A percentile compares a stretch with the other conserved stretches of the same genome.
Evolutionary conservation across 2,113 vertebrate genomes (phyloP).

Genomic region (Microcebus tavaratra): DNA sequence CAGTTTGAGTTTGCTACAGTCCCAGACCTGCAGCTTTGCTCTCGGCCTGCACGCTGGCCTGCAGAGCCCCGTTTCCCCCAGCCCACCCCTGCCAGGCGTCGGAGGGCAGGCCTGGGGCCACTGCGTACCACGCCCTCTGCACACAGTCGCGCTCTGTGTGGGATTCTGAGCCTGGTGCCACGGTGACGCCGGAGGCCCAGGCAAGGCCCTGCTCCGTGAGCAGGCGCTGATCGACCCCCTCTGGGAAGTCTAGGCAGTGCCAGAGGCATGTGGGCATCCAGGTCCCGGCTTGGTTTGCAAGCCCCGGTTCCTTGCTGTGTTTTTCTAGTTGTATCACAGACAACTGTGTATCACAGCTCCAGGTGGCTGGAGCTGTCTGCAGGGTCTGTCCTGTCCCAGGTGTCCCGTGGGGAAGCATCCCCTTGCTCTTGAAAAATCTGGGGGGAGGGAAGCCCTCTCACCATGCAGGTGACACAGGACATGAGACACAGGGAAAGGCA

Average conservation of each 20-base stretch:
- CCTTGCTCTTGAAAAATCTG: neutral
- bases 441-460: neutral
- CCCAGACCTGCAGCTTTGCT: neutral
- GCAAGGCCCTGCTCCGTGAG: neutral
- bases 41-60: neutral
- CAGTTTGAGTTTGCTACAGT: neutral
- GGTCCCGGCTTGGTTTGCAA: fast-evolving
- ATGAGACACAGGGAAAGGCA: neutral
- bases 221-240: no score
- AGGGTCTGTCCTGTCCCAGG: no score
- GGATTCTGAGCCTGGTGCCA: neutral
- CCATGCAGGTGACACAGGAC: fast-evolving
- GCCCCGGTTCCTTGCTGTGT: neutral
- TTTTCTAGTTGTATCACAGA: fast-evolving
- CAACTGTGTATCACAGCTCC: no score
- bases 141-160: fast-evolving
- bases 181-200: neutral
- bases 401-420: no score
- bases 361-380: neutral
- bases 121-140: fast-evolving
- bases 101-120: no score
- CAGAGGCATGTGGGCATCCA: fast-evolving
- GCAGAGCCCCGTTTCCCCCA: neutral
- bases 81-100: fast-evolving
- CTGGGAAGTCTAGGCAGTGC: fast-evolving